Base-by-base conservation (phyloP, 2,888 invertebrate genomes). In the Auanema freiburgensis region DNA sequence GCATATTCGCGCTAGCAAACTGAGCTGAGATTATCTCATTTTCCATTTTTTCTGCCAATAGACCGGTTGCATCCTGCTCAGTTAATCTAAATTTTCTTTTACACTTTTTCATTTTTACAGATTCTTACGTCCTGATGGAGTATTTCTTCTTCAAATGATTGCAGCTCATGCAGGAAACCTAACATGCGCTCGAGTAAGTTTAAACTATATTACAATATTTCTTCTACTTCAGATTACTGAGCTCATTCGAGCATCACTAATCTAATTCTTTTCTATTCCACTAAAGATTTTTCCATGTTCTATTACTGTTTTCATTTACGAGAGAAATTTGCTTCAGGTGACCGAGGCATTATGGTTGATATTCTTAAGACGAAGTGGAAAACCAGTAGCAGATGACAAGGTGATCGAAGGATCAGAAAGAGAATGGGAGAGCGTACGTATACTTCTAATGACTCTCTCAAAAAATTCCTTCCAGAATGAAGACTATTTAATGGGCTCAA, bases 121-220 rank as follows among this genome's bases (percentile, higher is more conserved):
- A 44, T 84, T 81, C 57, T 69, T 83, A 6, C 70, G 83, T 41
- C 79, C 83, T 0, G 83, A 83, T 62, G 83, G 83, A 1, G 77
- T 79, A 2, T 77, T 80, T 56, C 67, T 79, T 1, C 62, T 80
- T n/a, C 74, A 78, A 33, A 77, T 80, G 72, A 70, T 80, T 11
- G 71, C 76, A 42, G 65, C 70, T 12, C 79, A 79, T 65, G 76
- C 77, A 14, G 79, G 79, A 42, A 76, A 70, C 50, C 52, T 74
- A 51, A 69, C 69, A 58, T 71, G 71, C 51, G 71, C 74, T 11
- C 71, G 71, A 52, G 73, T 73, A 14, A n/a, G 57, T 44, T 50
- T n/a, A 21, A 55, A 21, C 14, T n/a, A n/a, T 41, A 41, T 55
- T 16, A 23, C 21, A 23, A 52, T 16, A 16, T 16, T 23, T n/a